Conservation (phyloP, 2,113 vertebrate species). For the Hipposideros armiger region DNA sequence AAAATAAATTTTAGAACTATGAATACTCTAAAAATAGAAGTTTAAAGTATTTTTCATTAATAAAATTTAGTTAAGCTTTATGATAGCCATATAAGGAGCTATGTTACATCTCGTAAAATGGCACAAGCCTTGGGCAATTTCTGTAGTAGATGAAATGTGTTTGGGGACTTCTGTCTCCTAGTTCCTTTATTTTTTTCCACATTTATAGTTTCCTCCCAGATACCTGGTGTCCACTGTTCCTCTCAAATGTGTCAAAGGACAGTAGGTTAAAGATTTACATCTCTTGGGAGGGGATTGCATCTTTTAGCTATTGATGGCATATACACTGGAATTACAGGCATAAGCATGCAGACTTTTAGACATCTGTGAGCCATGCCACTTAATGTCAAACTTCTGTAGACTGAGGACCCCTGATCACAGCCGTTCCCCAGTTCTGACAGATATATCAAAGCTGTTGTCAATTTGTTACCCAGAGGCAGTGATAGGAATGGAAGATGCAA, state of each 20-base stretch:
- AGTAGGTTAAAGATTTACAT: neutral
- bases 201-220: slow-evolving; percentile 3
- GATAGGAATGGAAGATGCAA: neutral
- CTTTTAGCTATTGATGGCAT: neutral
- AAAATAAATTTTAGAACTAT: slow-evolving; percentile 52
- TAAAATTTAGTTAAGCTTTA: slow-evolving; percentile 39
- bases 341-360: neutral
- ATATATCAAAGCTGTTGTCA: neutral
- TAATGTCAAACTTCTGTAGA: neutral
- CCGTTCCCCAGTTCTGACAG: neutral
- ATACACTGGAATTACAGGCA: neutral
- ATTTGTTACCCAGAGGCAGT: slow-evolving; percentile 47
- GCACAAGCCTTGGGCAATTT: slow-evolving; percentile 17
- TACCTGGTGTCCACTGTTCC: neutral
- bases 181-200: slow-evolving; percentile 46
- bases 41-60: slow-evolving; percentile 48
- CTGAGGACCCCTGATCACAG: neutral
- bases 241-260: slow-evolving; percentile 28
- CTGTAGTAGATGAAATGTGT: neutral
- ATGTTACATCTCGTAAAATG: slow-evolving; percentile 29
- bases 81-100: neutral
- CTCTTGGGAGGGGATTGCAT: neutral
- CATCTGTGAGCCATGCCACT: neutral
- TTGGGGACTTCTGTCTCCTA: neutral
- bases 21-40: slow-evolving; percentile 25